Conservation (phyloP, 2,888 invertebrate genomes). For the Lamellibrachia columna region DNA sequence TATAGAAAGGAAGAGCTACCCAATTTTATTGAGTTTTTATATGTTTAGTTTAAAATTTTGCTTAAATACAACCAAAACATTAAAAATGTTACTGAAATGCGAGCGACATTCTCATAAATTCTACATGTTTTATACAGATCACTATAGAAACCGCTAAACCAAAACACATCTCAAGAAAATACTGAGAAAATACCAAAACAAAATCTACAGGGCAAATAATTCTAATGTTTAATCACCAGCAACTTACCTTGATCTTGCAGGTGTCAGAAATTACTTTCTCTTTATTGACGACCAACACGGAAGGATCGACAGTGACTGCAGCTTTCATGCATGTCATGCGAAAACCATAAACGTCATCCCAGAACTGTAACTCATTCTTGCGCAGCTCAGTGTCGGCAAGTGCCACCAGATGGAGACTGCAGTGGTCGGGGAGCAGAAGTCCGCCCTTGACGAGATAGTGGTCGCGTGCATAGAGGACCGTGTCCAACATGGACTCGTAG, state of each 20-base stretch:
- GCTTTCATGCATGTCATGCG: constrained; percentile 91
- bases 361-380: constrained; percentile 74
- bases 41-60: neutral
- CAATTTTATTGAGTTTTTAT: neutral
- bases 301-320: constrained; percentile 82
- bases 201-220: neutral
- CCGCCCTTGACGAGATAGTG: constrained; percentile 82
- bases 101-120: neutral
- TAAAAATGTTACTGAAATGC: neutral
- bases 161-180: neutral
- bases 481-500: constrained; percentile 96
- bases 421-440: constrained; percentile 54
- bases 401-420: constrained; percentile 37
- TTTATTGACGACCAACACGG: constrained; percentile 75
- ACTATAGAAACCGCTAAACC: neutral
- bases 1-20: neutral
- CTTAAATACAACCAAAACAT: neutral
- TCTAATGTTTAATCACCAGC: neutral
- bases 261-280: constrained; percentile 76
- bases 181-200: neutral
- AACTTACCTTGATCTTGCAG: constrained; percentile 67
- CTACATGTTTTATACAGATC: neutral
- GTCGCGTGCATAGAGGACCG: constrained; percentile 81
- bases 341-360: constrained; percentile 93
- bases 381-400: constrained; percentile 69